phyloP scores from a whole-genome alignment of 2,888 invertebrate species.

The Dicycla oo region DNA sequence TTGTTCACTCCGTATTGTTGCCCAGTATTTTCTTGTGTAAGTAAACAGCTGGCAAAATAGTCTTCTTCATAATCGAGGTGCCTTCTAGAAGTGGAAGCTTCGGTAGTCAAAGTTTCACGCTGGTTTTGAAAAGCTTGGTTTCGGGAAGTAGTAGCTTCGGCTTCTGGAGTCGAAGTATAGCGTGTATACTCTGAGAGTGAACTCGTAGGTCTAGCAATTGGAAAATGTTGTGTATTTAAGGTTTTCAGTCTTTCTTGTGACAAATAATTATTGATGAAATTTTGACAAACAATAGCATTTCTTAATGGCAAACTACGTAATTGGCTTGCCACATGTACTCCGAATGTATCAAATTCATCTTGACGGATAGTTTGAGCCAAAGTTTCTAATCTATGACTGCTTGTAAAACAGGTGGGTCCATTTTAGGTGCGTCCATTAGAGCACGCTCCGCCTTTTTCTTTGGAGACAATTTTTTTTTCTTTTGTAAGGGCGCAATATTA shows the following conservation, averaged over 20 bases:
- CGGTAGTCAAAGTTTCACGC: slow-evolving; percentile 62
- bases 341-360: slow-evolving; percentile 68
- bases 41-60: slow-evolving; percentile 72
- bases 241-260: slow-evolving; percentile 59
- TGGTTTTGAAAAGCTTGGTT: slow-evolving; percentile 64
- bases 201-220: no score
- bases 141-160: slow-evolving; percentile 63
- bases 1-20: slow-evolving; percentile 70
- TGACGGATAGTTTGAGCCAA: no score
- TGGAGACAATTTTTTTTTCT: no score
- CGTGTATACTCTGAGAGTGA: no score
- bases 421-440: no score
- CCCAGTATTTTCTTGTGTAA: slow-evolving; percentile 72
- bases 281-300: slow-evolving; percentile 65
- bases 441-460: no score
- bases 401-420: no score
- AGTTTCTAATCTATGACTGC: no score
- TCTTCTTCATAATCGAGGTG: slow-evolving; percentile 72
- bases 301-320: slow-evolving; percentile 67
- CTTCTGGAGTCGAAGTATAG: slow-evolving; percentile 59
- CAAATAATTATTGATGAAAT: slow-evolving; percentile 67
- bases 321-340: slow-evolving; percentile 66
- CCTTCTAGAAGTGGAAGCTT: slow-evolving; percentile 41
- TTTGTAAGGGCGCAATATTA: no score
- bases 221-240: slow-evolving; percentile 44